Evolutionary conservation across 64 coral and sea anemone genomes (phyloP).

Genomic region (Dendronephthya gigantea): DNA sequence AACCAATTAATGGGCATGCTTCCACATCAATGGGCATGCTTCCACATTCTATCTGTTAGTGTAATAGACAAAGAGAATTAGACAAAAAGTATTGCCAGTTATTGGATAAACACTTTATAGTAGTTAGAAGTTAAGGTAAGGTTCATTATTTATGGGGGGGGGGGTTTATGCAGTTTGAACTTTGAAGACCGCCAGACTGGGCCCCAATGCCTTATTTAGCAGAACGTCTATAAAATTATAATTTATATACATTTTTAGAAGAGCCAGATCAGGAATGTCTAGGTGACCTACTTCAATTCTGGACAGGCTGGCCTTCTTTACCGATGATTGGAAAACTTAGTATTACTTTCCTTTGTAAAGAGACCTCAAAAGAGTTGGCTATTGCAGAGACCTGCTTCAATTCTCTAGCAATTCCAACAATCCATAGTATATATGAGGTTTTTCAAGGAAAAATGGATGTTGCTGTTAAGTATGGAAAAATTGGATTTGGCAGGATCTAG

Average conservation of each 20-base stretch:
- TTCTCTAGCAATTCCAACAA: neutral
- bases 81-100: too few relatives aligned
- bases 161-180: too few relatives aligned
- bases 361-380: neutral
- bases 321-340: neutral
- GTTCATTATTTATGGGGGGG: too few relatives aligned
- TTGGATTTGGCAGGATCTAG: neutral
- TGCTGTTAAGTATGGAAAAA: constrained; percentile 2
- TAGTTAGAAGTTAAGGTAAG: too few relatives aligned
- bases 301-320: neutral
- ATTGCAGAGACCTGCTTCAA: constrained; percentile 9
- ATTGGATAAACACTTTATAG: too few relatives aligned
- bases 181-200: too few relatives aligned
- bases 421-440: neutral
- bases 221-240: too few relatives aligned
- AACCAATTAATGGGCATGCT: too few relatives aligned
- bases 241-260: neutral
- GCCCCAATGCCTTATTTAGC: too few relatives aligned
- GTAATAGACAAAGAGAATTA: too few relatives aligned
- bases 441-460: neutral
- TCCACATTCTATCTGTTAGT: too few relatives aligned
- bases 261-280: neutral
- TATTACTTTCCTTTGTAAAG: neutral
- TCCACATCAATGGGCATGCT: too few relatives aligned
- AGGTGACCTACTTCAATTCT: neutral